Evolutionary conservation across 2,888 invertebrate species (phyloP), one percentile per base, ranked within the genome.

Genomic region (Belgica antarctica): DNA sequence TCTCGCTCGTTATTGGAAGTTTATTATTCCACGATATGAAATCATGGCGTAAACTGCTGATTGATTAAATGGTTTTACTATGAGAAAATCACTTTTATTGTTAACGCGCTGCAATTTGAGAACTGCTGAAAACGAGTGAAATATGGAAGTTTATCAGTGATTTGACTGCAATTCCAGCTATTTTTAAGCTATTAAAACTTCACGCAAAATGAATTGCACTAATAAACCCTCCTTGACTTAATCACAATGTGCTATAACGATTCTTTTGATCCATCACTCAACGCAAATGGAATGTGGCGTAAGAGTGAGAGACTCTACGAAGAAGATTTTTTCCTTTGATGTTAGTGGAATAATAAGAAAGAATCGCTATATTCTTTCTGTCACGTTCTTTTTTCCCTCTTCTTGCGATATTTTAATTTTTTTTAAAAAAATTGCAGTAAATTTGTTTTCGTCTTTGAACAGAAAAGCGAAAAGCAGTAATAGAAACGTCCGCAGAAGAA

Each of bases 301-400:
- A 52, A 22, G 22, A 52, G 22, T 52, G 52, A 52, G 22, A 52
- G 22, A 41, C 3, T 5, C 41, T n/a, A 41, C 4, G 41, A 22
- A 52, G 19, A 52, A 52, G 12, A 2, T 17, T 52, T 52, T 52
- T 52, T 10, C 22, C 52, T 52, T 52, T 52, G 52, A 52, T 52
- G 52, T 52, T 52, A 10, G 52, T 22, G 22, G 22, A 17, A 2
- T 2, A 52, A 52, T 46, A 52, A 52, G 22, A 52, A 52, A 17
- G 17, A n/a, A 31, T 31, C 34, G 7, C 34, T 31, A n/a, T n/a
- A n/a, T 31, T 31, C 12, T 12, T 31, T 31, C 34, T 12, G 34
- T 31, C 34, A 31, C 34, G 34, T 8, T 31, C 12, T 31, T 12
- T 31, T 31, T 5, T 31, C 34, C 12, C 34, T 31, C 34, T 31